Base-by-base conservation (phyloP, 1,140 invertebrate genomes). In the Apocrypta bakeri region DNA sequence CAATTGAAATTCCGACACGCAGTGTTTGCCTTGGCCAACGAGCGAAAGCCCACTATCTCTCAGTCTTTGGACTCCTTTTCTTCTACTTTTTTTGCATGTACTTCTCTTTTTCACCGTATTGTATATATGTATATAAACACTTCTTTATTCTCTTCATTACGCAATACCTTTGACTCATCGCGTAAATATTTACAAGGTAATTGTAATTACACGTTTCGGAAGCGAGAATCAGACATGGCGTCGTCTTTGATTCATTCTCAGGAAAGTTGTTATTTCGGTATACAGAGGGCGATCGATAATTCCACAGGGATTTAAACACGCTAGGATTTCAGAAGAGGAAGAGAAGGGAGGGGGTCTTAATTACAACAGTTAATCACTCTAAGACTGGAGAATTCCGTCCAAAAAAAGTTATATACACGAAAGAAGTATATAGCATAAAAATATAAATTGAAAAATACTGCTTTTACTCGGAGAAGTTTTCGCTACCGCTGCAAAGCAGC, bases 1-100 rank as follows among this genome's bases (percentile, higher is more conserved):
- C 21, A 61, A 71, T 79, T 72, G 37, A 29, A 79, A 79, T 79
- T 79, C 42, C 66, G 21, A 79, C 77, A 61, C 68, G 42, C 42
- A 37, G 27, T 69, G 64, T 71, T 79, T 71, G 66, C 66, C 11
- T 61, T 71, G 11, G 21, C 42, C 29, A 37, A 31, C 64, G n/a
- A 64, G 7, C 17, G 6, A 1, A 4, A 40, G 56, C 25, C 75
- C 31, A 48, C 27, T n/a, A 33, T n/a, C n/a, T 37, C 48, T 63
- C 42, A 17, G 42, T 4, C 42, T 48, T 48, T 48, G 42, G 42
- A 48, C 21, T 48, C 14, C 42, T 48, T 29, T 63, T 31, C 11
- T 27, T 56, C 2, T 0, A 63, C 61, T 9, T 12, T 33, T 31
- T 33, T 11, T 11, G 61, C n/a, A 9, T 31, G n/a, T 74, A 21